Conservation (phyloP, 2,113 vertebrate species). For the Dermatemys mawii region DNA sequence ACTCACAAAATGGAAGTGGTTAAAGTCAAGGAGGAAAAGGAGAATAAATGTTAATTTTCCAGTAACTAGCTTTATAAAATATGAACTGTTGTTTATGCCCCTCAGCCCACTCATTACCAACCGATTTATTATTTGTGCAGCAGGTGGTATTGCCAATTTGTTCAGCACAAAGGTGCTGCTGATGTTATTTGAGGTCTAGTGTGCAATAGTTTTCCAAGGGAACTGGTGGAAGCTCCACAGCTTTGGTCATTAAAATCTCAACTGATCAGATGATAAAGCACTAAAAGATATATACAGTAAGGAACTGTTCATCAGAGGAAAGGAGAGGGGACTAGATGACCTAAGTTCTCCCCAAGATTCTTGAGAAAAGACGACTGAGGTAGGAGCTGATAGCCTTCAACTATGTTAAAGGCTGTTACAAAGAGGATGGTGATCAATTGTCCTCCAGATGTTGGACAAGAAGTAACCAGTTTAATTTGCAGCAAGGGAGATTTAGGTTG, state of each 20-base stretch:
- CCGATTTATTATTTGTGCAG: background rate
- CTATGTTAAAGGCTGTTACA: background rate
- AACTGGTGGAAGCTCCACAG: background rate
- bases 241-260: background rate
- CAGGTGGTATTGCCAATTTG: background rate
- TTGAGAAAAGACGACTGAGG: background rate
- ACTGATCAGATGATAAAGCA: background rate
- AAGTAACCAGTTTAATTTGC: background rate
- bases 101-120: background rate
- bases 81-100: background rate
- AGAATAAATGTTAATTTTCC: slow-evolving; percentile 68
- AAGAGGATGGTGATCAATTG: background rate
- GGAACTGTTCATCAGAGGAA: background rate
- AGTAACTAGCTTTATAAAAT: slow-evolving; percentile 59
- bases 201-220: background rate
- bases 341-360: background rate
- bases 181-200: background rate
- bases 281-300: background rate
- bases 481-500: background rate
- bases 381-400: background rate
- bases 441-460: background rate
- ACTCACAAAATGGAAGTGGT: slow-evolving; percentile 43
- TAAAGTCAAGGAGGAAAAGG: slow-evolving; percentile 50
- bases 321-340: accelerated
- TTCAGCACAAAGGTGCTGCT: background rate